Evolutionary conservation across 2,888 invertebrate species (phyloP).

Genomic region (Chloroclysta siterata): DNA sequence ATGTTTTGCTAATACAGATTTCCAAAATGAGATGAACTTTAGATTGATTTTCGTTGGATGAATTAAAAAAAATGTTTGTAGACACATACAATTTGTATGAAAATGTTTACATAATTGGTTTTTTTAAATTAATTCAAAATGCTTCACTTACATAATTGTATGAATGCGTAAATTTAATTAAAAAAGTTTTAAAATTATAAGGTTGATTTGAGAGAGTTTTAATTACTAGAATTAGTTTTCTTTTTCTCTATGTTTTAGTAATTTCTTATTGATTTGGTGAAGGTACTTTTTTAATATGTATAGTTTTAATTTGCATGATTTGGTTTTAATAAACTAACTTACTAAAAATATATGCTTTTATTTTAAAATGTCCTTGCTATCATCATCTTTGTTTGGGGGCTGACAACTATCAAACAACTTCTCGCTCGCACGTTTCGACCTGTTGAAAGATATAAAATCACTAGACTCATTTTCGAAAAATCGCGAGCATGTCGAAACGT

Average conservation of each 20-base stretch:
- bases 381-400: too few species aligned
- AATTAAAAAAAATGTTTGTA: constrained; percentile 11
- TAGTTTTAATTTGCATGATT: constrained; percentile 32
- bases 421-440: too few species aligned
- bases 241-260: constrained; percentile 6
- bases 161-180: constrained; percentile 17
- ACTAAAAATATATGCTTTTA: constrained; percentile 22
- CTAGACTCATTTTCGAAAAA: too few species aligned
- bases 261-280: constrained; percentile 14
- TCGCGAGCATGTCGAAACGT: too few species aligned
- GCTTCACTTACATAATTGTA: constrained; percentile 26
- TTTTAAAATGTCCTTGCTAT: neutral
- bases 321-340: constrained; percentile 32
- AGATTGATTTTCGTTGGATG: constrained; percentile 19
- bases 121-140: constrained; percentile 13
- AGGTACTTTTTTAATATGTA: constrained; percentile 28
- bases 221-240: constrained; percentile 20
- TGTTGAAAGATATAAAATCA: too few species aligned
- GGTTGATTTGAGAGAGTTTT: constrained; percentile 23
- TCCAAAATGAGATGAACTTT: constrained; percentile 17
- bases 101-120: constrained; percentile 9
- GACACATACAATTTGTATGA: constrained; percentile 20
- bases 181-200: constrained; percentile 21
- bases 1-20: neutral
- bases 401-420: too few species aligned